Evolutionary conservation across 1,140 invertebrate species (phyloP).

Genomic region (Mylabris phalerata): DNA sequence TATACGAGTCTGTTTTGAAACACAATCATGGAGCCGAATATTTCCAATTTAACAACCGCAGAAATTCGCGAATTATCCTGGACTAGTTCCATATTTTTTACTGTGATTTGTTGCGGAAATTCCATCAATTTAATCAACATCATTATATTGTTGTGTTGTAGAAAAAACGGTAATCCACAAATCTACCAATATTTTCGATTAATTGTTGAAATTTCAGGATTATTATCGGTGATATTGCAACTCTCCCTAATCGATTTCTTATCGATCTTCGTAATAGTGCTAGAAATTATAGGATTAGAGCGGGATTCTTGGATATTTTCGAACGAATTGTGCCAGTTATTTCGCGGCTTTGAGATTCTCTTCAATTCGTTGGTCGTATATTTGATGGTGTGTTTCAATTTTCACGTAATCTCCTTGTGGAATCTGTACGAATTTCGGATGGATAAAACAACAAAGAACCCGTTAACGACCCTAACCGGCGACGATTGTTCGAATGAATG

Average conservation of each 20-base stretch:
- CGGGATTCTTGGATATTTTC: slow-evolving; percentile 46
- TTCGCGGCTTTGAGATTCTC: slow-evolving; percentile 46
- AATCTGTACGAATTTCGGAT: slow-evolving; percentile 40
- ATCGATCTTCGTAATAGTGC: slow-evolving; percentile 40
- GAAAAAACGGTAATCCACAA: slow-evolving; percentile 23
- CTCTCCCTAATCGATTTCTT: slow-evolving; percentile 45
- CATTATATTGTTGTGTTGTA: slow-evolving; percentile 19
- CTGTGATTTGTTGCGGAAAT: slow-evolving; percentile 6
- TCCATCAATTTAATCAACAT: slow-evolving; percentile 11
- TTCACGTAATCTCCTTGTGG: slow-evolving; percentile 48
- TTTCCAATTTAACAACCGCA: neutral
- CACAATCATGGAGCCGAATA: neutral
- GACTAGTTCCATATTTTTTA: slow-evolving; percentile 12
- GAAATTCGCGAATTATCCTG: slow-evolving; percentile 1
- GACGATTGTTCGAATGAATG: slow-evolving; percentile 47
- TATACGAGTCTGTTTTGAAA: slow-evolving; percentile 5
- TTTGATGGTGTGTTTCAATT: slow-evolving; percentile 45
- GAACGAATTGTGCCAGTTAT: slow-evolving; percentile 42
- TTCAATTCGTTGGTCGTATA: slow-evolving; percentile 47
- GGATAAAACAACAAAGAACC: slow-evolving; percentile 39
- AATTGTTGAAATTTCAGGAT: slow-evolving; percentile 41
- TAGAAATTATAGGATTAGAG: slow-evolving; percentile 46
- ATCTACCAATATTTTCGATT: neutral
- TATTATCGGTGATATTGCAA: slow-evolving; percentile 46
- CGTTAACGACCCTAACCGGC: slow-evolving; percentile 30